Conservation (phyloP, 1,140 invertebrate species). For the Pararge aegeria region DNA sequence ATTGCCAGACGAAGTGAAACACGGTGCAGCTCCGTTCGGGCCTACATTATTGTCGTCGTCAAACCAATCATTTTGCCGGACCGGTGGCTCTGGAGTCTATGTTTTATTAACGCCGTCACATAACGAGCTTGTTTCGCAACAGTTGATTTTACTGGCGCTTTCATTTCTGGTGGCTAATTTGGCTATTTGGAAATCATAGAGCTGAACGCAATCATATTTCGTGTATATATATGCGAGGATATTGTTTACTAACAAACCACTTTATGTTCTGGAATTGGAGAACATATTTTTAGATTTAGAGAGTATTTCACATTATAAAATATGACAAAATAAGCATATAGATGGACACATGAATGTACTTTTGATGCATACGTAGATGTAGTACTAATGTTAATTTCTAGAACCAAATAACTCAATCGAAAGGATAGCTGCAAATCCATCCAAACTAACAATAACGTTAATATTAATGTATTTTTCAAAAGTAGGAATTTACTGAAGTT, state of each 20-base stretch:
- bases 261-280: too few relatives aligned
- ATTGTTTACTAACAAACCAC: neutral
- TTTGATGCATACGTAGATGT: too few relatives aligned
- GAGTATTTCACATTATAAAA: too few relatives aligned
- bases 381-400: too few relatives aligned
- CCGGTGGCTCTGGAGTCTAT: constrained; percentile 28
- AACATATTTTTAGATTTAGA: too few relatives aligned
- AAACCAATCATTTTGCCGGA: constrained; percentile 33
- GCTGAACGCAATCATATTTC: neutral
- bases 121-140: constrained; percentile 27
- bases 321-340: too few relatives aligned
- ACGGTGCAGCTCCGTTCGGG: constrained; percentile 7
- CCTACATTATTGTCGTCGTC: constrained; percentile 24
- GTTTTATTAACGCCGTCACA: constrained; percentile 27
- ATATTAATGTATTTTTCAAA: neutral
- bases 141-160: constrained; percentile 24
- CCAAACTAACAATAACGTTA: neutral
- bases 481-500: neutral
- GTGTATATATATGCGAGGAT: constrained; percentile 26
- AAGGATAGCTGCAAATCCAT: too few relatives aligned
- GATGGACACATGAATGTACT: too few relatives aligned
- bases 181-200: neutral
- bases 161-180: constrained; percentile 14
- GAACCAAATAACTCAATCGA: too few relatives aligned
- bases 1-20: constrained; percentile 43